Percentiles rank a stretch among this genome's conserved stretches.
Conservation (phyloP, 2,888 invertebrate species). For the Apamea anceps region DNA sequence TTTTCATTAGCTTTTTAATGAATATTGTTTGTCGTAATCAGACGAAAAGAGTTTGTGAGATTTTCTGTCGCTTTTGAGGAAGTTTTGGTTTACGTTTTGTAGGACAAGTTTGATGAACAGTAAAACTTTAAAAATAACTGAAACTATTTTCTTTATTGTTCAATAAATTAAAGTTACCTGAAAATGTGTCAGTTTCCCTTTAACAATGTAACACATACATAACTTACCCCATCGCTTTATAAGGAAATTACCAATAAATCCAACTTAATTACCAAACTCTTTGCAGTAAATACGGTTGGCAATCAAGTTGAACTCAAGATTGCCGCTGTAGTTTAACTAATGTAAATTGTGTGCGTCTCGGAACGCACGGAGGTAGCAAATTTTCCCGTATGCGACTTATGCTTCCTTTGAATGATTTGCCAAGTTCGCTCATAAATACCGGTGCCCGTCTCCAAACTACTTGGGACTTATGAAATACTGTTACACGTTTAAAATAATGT, state of each 20-base stretch:
- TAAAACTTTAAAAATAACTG: slow-evolving; percentile 6
- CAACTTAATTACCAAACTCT: slow-evolving; percentile 43
- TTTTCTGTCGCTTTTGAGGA: neutral
- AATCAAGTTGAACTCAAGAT: slow-evolving; percentile 71
- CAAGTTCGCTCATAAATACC: slow-evolving; percentile 59
- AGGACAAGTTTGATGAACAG: too few relatives aligned
- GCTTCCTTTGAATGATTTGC: slow-evolving; percentile 70
- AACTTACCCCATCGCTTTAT: neutral
- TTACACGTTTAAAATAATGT: slow-evolving; percentile 44
- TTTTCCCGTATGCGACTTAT: slow-evolving; percentile 67
- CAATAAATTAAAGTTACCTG: neutral
- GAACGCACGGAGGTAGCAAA: slow-evolving; percentile 70
- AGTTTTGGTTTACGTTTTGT: neutral
- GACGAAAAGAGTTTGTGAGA: too few relatives aligned
- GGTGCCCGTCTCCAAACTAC: slow-evolving; percentile 33
- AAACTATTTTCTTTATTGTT: neutral
- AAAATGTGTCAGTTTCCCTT: neutral
- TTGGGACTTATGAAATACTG: slow-evolving; percentile 49
- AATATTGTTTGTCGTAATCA: slow-evolving; percentile 6
- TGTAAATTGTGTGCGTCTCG: slow-evolving; percentile 70
- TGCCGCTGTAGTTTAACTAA: slow-evolving; percentile 71
- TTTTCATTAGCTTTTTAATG: slow-evolving; percentile 31
- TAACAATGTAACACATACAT: neutral
- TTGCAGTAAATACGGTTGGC: slow-evolving; percentile 56
- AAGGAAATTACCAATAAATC: slow-evolving; percentile 32